Evolutionary conservation across 2,113 vertebrate species (phyloP).

Genomic region (Noturus placidus): DNA sequence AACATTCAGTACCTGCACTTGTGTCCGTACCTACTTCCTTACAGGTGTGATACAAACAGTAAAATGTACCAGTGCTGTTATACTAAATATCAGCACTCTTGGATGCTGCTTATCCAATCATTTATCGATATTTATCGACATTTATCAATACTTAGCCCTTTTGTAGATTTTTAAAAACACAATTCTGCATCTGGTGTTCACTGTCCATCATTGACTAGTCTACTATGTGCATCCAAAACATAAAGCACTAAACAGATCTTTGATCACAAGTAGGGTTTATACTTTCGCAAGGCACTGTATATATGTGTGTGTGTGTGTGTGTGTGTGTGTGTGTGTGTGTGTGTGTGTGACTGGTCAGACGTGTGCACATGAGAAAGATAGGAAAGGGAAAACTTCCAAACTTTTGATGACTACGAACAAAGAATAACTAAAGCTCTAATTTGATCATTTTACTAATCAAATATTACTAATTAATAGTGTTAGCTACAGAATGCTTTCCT

Average conservation of each 20-base stretch:
- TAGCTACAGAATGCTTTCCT: not conserved
- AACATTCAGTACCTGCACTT: too few relatives aligned
- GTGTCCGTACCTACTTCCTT: too few relatives aligned
- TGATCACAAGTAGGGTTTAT: not conserved
- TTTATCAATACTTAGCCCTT: not conserved
- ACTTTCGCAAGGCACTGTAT: too few relatives aligned
- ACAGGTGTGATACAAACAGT: not conserved
- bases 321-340: not conserved
- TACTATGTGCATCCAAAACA: not conserved
- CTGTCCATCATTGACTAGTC: not conserved
- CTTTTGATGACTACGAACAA: not conserved
- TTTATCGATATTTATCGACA: not conserved
- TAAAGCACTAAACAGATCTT: not conserved
- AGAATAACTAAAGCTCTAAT: not conserved
- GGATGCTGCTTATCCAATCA: not conserved
- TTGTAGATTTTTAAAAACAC: too few relatives aligned
- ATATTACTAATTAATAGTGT: not conserved
- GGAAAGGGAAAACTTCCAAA: not conserved
- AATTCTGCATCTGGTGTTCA: not conserved
- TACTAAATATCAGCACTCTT: not conserved
- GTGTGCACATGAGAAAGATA: not conserved
- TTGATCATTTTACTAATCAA: not conserved
- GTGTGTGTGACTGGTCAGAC: not conserved
- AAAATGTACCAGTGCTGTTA: not conserved
- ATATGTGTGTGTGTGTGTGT: slow-evolving; percentile 7